A percentile compares a stretch with the other conserved stretches of the same genome.
phyloP scores from a whole-genome alignment of 2,113 vertebrate genomes.

The Laticauda laticaudata region DNA sequence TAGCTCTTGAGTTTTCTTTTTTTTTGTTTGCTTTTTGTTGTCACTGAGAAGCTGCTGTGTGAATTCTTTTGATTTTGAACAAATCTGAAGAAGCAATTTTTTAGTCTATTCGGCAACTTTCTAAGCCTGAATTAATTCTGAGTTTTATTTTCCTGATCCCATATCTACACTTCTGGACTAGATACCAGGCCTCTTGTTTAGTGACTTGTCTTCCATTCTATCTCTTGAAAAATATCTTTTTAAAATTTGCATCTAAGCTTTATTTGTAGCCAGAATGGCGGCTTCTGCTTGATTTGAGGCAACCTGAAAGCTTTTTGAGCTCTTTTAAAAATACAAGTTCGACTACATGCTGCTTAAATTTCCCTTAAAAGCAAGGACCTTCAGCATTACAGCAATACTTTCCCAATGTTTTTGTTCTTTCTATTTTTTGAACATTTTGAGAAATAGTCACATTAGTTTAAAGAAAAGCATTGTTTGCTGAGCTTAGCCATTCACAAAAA shows the following conservation, averaged over 20 bases:
- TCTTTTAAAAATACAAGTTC: not conserved
- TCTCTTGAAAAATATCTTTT: not conserved
- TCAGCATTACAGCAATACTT: not conserved
- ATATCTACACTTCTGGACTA: not conserved
- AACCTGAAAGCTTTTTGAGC: not conserved
- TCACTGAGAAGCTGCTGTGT: not conserved
- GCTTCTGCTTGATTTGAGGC: not conserved
- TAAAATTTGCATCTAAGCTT: not conserved
- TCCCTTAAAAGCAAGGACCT: not conserved
- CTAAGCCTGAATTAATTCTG: not conserved
- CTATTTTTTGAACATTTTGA: not conserved
- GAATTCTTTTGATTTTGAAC: not conserved
- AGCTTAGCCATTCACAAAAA: not conserved
- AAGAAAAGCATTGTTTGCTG: not conserved
- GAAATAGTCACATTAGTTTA: not conserved
- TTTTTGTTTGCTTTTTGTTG: not conserved
- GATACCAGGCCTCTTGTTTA: not conserved
- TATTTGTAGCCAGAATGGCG: not conserved
- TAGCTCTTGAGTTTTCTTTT: not conserved
- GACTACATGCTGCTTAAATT: not conserved
- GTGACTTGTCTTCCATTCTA: not conserved
- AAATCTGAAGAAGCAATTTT: not conserved
- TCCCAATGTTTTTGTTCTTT: not conserved
- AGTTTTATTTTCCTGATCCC: not conserved
- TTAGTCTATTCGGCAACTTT: not conserved